Percentiles rank a stretch among this genome's conserved stretches.
Evolutionary conservation across 2,888 invertebrate species (phyloP).

Genomic region (Chloroclysta siterata): DNA sequence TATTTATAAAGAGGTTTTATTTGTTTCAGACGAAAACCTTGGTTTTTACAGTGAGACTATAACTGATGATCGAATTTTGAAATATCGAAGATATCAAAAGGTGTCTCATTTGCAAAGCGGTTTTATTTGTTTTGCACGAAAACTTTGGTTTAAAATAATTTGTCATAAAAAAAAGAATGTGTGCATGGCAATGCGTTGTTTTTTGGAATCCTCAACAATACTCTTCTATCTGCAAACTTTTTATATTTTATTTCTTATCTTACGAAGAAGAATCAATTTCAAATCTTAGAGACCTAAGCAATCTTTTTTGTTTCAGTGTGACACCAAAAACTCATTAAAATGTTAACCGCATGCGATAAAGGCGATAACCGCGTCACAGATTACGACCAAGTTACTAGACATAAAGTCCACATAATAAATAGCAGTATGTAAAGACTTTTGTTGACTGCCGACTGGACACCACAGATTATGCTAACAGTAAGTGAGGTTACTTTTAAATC

Average conservation of each 20-base stretch:
- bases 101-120: no score
- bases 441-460: background rate
- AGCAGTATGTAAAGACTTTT: background rate
- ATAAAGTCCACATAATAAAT: constrained; percentile 1
- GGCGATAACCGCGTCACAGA: constrained; percentile 38
- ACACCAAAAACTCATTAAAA: constrained; percentile 68
- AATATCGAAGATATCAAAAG: no score
- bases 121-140: no score
- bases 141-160: no score
- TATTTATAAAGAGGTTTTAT: no score
- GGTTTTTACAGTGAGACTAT: no score
- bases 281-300: constrained; percentile 12
- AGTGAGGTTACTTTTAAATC: constrained; percentile 28
- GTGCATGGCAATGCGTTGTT: background rate
- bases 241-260: constrained; percentile 8
- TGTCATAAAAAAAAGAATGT: background rate
- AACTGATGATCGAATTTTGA: no score
- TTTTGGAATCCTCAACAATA: background rate
- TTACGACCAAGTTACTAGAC: constrained; percentile 1
- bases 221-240: constrained; percentile 9
- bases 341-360: constrained; percentile 62
- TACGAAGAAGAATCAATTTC: constrained; percentile 8
- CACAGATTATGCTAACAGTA: background rate
- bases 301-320: constrained; percentile 27
- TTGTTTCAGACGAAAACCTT: no score